phyloP scores from a whole-genome alignment of 2,797 vertebrate genomes.

The Lithobates sylvaticus region DNA sequence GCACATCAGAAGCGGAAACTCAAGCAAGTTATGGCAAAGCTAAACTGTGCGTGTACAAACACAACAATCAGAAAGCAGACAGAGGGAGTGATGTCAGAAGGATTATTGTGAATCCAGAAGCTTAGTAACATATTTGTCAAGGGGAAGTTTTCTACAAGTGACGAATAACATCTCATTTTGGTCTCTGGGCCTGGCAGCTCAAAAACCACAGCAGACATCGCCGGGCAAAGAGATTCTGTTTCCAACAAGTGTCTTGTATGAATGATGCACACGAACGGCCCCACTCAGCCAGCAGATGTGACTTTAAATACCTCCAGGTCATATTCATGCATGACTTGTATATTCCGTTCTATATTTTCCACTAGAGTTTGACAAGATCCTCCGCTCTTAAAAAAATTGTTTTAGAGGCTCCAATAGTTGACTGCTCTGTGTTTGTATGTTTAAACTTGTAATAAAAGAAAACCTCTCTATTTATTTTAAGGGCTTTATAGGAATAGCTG shows the following conservation, averaged over 20 bases:
- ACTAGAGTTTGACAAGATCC: neutral
- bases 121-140: conserved; percentile 38
- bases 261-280: conserved; percentile 19
- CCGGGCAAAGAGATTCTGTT: conserved; percentile 6
- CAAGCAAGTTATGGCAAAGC: conserved; percentile 33
- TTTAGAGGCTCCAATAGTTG: conserved; percentile 4
- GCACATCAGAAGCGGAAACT: conserved; percentile 19
- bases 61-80: conserved; percentile 27
- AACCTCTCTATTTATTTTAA: conserved; percentile 69
- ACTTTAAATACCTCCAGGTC: conserved; percentile 22
- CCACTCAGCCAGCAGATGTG: conserved; percentile 33
- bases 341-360: conserved; percentile 39
- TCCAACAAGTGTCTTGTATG: conserved; percentile 4
- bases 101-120: conserved; percentile 37
- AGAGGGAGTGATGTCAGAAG: neutral
- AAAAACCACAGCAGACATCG: conserved; percentile 7
- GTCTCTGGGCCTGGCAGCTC: conserved; percentile 22
- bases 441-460: conserved; percentile 39
- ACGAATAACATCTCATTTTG: conserved; percentile 33
- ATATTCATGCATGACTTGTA: conserved; percentile 46
- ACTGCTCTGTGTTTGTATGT: conserved; percentile 18
- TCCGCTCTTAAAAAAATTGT: conserved; percentile 21
- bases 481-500: conserved; percentile 96
- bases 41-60: conserved; percentile 31
- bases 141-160: conserved; percentile 20